Percentiles rank a stretch among this genome's conserved stretches.
Evolutionary conservation across 2,113 vertebrate genomes (phyloP).

Genomic region (Mus pahari): DNA sequence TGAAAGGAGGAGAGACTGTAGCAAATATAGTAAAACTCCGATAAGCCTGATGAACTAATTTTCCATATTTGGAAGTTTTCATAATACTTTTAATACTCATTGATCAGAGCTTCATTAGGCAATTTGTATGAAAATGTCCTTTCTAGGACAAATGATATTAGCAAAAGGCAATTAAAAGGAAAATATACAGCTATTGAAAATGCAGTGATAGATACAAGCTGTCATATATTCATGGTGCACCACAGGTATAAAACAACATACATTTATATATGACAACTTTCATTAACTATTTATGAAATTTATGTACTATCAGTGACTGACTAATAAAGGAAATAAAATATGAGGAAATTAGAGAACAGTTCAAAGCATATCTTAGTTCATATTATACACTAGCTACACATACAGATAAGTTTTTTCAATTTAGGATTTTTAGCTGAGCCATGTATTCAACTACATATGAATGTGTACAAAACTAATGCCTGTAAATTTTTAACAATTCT

Average conservation of each 20-base stretch:
- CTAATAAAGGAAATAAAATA: slow-evolving; percentile 38
- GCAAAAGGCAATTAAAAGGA: slow-evolving; percentile 49
- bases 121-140: slow-evolving; percentile 45
- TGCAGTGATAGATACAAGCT: background rate
- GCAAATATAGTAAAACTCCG: background rate
- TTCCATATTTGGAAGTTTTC: slow-evolving; percentile 21
- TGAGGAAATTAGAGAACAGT: background rate
- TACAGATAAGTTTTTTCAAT: background rate
- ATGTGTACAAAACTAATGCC: background rate
- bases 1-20: background rate
- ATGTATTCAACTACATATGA: background rate
- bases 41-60: background rate
- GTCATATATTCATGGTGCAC: background rate
- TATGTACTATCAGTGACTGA: background rate
- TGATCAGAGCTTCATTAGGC: slow-evolving; percentile 28
- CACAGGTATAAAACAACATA: background rate
- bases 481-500: background rate
- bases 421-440: background rate
- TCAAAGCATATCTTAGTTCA: background rate
- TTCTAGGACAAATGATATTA: slow-evolving; percentile 47
- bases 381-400: background rate
- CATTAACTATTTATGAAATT: slow-evolving; percentile 51
- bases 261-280: background rate
- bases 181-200: background rate
- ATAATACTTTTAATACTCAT: slow-evolving; percentile 23